A percentile compares a stretch with the other conserved stretches of the same genome.
phyloP scores from a whole-genome alignment of 2,113 vertebrate genomes.

The Eublepharis macularius region DNA sequence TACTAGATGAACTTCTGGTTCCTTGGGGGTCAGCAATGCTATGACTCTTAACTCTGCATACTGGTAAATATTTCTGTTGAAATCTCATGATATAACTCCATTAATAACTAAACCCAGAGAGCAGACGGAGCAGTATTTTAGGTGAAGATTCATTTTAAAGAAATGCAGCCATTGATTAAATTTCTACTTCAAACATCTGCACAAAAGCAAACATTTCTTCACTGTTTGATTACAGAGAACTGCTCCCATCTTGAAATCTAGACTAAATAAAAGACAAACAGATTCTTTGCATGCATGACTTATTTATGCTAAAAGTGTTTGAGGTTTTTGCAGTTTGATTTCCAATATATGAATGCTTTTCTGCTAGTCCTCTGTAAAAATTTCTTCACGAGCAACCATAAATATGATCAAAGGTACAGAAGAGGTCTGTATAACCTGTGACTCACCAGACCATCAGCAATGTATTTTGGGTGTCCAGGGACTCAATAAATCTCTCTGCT shows the following conservation, averaged over 20 bases:
- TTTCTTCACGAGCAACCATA: not conserved
- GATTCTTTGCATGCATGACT: not conserved
- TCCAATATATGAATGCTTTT: not conserved
- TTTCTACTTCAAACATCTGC: not conserved
- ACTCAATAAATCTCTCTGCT: not conserved
- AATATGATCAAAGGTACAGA: not conserved
- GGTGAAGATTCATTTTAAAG: not conserved
- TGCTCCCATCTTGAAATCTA: not conserved
- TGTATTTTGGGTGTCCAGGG: not conserved
- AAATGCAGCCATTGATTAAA: not conserved
- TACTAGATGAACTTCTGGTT: not conserved
- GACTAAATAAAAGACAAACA: not conserved
- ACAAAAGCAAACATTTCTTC: not conserved
- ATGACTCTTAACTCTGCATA: not conserved
- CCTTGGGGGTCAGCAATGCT: not conserved
- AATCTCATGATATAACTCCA: not conserved
- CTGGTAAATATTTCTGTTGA: not conserved
- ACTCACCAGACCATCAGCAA: not conserved
- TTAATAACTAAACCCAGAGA: not conserved
- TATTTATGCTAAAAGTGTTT: not conserved
- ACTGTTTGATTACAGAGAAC: not conserved
- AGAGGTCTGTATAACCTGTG: not conserved
- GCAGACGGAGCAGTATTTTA: not conserved
- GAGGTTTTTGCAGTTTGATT: not conserved
- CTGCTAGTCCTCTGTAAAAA: rapidly evolving